Conservation (phyloP, 2,113 vertebrate species). For the Cheirogaleus medius region DNA sequence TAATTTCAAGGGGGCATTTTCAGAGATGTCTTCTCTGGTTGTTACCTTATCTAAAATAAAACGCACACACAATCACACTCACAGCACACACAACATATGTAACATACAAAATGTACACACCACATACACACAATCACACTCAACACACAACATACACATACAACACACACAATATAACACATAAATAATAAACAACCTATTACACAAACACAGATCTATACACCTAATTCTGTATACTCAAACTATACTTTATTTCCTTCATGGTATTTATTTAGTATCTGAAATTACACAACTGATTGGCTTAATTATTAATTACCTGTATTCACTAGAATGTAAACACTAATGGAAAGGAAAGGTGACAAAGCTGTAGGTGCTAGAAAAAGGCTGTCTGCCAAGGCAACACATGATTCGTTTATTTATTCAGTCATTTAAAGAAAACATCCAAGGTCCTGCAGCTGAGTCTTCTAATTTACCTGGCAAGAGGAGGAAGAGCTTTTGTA, state of each 20-base stretch:
- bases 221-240: background rate
- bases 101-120: background rate
- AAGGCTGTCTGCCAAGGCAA: background rate
- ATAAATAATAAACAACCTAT: background rate
- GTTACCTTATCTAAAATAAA: background rate
- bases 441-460: background rate
- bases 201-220: background rate
- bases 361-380: background rate
- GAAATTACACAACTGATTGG: background rate
- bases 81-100: background rate
- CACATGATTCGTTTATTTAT: background rate
- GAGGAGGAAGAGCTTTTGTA: conserved; percentile 72
- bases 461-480: background rate
- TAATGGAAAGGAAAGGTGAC: background rate
- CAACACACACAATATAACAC: background rate
- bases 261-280: background rate
- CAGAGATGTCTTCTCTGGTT: background rate
- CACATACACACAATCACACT: background rate
- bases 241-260: background rate
- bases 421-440: conserved; percentile 12
- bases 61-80: background rate
- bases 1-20: background rate
- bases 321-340: background rate
- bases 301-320: background rate
- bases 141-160: background rate